Evolutionary conservation across 1,140 invertebrate species (phyloP).

Genomic region (Atta cephalotes): DNA sequence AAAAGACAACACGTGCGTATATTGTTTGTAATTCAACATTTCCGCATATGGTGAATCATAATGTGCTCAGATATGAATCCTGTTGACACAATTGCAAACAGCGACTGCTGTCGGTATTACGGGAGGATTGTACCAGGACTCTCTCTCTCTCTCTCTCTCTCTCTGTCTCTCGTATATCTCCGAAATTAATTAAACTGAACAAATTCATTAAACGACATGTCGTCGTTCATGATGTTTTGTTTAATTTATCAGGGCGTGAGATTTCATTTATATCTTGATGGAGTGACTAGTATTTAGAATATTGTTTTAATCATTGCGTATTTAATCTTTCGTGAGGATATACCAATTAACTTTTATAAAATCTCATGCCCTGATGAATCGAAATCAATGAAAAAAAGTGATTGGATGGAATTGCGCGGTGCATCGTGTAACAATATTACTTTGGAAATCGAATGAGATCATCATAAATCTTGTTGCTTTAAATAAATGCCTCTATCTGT

Average conservation of each 20-base stretch:
- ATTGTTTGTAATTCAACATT: conserved; percentile 34
- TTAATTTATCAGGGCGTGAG: conserved; percentile 26
- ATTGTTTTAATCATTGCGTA: conserved; percentile 29
- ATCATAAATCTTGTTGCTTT: conserved; percentile 16
- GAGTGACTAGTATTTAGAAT: conserved; percentile 17
- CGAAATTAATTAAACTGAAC: conserved; percentile 60
- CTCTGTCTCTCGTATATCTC: background rate
- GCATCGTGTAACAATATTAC: conserved; percentile 12
- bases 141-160: background rate
- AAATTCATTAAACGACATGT: conserved; percentile 47
- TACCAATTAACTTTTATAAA: background rate
- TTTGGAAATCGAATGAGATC: background rate
- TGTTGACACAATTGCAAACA: conserved; percentile 52
- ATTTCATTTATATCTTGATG: conserved; percentile 23
- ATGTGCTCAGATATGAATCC: conserved; percentile 61
- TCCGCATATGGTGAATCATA: conserved; percentile 38
- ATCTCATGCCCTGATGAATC: background rate
- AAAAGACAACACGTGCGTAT: background rate
- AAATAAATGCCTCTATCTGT: background rate
- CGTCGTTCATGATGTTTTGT: conserved; percentile 38
- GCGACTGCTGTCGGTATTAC: conserved; percentile 22
- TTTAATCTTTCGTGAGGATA: conserved; percentile 4
- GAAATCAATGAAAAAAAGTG: background rate
- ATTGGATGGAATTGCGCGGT: background rate
- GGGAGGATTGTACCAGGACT: background rate